Percentiles rank a stretch among this genome's conserved stretches.
phyloP scores from a whole-genome alignment of 2,888 invertebrate genomes.

The Acleris laterana region DNA sequence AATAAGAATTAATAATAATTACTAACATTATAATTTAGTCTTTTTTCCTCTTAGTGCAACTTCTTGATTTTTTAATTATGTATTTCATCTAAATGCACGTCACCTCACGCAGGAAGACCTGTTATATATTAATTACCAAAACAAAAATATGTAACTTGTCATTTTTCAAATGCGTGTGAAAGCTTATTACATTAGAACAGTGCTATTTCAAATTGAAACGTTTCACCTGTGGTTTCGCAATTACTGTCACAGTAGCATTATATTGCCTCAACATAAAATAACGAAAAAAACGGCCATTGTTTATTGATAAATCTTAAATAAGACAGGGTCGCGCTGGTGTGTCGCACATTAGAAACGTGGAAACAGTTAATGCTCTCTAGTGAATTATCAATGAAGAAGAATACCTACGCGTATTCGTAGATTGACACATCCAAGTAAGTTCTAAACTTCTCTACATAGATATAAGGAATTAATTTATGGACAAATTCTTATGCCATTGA shows the following conservation, averaged over 20 bases:
- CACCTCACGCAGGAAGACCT: constrained; percentile 17
- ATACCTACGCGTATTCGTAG: constrained; percentile 32
- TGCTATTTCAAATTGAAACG: constrained; percentile 5
- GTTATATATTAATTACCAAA: neutral
- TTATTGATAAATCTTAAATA: neutral
- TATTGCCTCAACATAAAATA: constrained; percentile 22
- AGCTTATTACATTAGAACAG: neutral
- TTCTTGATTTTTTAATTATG: constrained; percentile 23
- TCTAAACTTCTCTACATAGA: constrained; percentile 47
- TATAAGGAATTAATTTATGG: constrained; percentile 60
- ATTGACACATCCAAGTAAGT: constrained; percentile 38
- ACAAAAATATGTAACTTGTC: too few species aligned
- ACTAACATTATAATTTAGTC: constrained; percentile 63
- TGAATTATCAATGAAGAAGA: constrained; percentile 23
- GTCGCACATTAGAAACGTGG: constrained; percentile 28
- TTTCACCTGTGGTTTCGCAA: neutral
- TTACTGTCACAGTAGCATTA: constrained; percentile 19
- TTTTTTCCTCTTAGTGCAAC: constrained; percentile 64
- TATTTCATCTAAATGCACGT: constrained; percentile 25
- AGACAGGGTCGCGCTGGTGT: constrained; percentile 16
- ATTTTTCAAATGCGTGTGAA: neutral
- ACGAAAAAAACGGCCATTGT: neutral
- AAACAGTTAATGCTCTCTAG: constrained; percentile 2
- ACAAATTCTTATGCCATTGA: constrained; percentile 65
- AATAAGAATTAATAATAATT: constrained; percentile 40